phyloP scores from a whole-genome alignment of 2,797 vertebrate species.

The Champsocephalus esox region DNA sequence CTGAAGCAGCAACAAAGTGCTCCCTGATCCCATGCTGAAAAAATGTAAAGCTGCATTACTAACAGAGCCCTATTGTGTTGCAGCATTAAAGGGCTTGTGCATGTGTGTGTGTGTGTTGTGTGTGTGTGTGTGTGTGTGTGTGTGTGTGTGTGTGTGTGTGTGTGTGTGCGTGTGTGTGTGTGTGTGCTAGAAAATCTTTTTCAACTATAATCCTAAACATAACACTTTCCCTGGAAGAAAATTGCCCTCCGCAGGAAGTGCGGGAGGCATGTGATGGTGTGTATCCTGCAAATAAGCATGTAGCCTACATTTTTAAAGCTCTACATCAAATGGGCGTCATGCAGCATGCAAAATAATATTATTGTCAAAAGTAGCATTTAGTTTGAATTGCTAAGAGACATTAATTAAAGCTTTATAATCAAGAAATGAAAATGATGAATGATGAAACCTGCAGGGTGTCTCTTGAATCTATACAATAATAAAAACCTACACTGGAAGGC shows the following conservation, averaged over 20 bases:
- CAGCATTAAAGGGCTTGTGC: constrained; percentile 54
- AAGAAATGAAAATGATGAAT: constrained; percentile 15
- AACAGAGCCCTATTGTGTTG: constrained; percentile 70
- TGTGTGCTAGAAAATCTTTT: constrained; percentile 41
- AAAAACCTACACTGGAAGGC: constrained; percentile 15
- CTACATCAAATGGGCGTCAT: constrained; percentile 64
- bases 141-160: background rate
- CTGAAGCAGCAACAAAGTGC: constrained; percentile 44
- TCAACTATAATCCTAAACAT: constrained; percentile 66
- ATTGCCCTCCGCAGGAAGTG: constrained; percentile 61
- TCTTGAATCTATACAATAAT: constrained; percentile 12
- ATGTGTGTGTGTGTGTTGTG: constrained; percentile 4
- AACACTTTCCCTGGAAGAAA: constrained; percentile 58
- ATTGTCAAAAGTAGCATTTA: constrained; percentile 31
- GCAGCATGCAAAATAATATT: constrained; percentile 43
- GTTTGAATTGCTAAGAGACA: constrained; percentile 28
- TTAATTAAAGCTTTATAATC: constrained; percentile 33
- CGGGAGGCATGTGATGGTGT: constrained; percentile 64
- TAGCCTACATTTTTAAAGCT: constrained; percentile 73
- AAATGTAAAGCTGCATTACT: constrained; percentile 61
- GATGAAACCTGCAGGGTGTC: constrained; percentile 6
- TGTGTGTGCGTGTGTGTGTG: background rate
- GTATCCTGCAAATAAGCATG: constrained; percentile 69
- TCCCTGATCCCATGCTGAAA: constrained; percentile 51
- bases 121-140: constrained; percentile 3